Conservation (phyloP, 2,797 vertebrate genomes). For the Phoebastria nigripes region DNA sequence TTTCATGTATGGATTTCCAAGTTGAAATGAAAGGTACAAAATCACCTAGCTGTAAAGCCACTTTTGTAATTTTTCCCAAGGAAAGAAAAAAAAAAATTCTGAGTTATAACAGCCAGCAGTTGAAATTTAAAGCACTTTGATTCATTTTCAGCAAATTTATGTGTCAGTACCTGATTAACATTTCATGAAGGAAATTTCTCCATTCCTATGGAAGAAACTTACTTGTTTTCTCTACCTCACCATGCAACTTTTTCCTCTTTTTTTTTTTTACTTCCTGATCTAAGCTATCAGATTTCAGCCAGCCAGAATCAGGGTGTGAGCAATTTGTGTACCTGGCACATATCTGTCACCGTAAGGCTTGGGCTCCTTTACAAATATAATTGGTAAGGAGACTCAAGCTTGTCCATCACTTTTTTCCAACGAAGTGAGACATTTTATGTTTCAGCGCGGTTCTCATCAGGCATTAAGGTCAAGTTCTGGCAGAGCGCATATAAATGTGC, state of each 20-base stretch:
- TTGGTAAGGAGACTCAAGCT: not conserved
- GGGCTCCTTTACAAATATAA: not conserved
- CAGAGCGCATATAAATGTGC: not conserved
- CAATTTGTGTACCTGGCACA: not conserved
- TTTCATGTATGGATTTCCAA: not conserved
- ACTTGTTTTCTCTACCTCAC: not conserved
- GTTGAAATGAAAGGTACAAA: not conserved
- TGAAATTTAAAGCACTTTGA: not conserved
- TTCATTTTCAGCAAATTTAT: not conserved
- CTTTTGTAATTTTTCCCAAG: not conserved
- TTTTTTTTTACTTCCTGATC: not conserved
- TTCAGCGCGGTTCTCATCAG: not conserved
- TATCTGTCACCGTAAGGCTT: not conserved
- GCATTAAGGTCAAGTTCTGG: not conserved
- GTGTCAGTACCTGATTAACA: not conserved
- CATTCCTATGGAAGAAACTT: not conserved
- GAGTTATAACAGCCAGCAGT: not conserved
- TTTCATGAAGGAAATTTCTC: not conserved
- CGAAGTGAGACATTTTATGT: not conserved
- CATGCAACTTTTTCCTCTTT: not conserved
- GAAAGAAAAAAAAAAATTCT: not conserved
- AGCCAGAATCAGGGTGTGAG: not conserved
- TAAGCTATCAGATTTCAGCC: not conserved
- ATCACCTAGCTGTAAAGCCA: not conserved
- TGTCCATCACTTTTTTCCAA: not conserved